Percentiles rank a stretch among this genome's conserved stretches.
These are phyloP conservation scores for Eclectus roratus DNA, from an alignment of 2,113 vertebrate genomes.

Conservation along the genomic window DNA sequence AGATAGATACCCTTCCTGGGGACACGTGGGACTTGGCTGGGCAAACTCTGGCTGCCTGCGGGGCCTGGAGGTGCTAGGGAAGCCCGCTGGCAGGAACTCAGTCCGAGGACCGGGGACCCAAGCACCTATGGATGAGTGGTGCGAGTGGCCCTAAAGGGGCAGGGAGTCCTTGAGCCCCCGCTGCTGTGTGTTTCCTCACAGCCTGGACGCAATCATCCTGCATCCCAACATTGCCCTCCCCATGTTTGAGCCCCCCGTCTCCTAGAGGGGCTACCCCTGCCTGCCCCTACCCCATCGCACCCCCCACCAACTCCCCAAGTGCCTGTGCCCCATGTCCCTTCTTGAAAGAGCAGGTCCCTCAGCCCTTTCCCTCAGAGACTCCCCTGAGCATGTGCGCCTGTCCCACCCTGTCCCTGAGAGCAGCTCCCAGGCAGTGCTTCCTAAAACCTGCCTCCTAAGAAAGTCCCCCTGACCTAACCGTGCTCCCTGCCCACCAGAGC, in stretches of 20 bases:
- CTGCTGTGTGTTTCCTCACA: neutral
- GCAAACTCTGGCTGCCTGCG: neutral
- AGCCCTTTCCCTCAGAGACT: neutral
- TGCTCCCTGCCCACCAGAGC: neutral
- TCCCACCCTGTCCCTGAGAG: neutral
- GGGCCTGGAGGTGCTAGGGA: neutral
- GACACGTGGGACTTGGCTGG: neutral
- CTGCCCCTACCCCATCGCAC: neutral
- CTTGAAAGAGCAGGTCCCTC: slow-evolving; percentile 1
- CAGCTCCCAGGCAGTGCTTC: slow-evolving; percentile 4
- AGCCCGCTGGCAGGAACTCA: neutral
- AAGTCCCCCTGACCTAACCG: neutral
- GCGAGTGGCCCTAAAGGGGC: neutral
- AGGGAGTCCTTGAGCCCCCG: neutral
- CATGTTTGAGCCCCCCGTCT: neutral
- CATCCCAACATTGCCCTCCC: neutral
- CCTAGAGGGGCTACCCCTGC: neutral
- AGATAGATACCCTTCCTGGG: neutral
- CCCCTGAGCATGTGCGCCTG: slow-evolving; percentile 17
- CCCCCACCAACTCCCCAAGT: slow-evolving; percentile 35
- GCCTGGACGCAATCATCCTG: neutral
- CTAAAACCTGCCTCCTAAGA: neutral
- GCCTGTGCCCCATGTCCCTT: slow-evolving; percentile 26
- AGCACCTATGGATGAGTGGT: neutral
- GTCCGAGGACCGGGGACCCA: neutral